These are phyloP conservation scores for Galemys pyrenaicus DNA, from an alignment of 2,113 vertebrate genomes.

Conservation along the genomic window DNA sequence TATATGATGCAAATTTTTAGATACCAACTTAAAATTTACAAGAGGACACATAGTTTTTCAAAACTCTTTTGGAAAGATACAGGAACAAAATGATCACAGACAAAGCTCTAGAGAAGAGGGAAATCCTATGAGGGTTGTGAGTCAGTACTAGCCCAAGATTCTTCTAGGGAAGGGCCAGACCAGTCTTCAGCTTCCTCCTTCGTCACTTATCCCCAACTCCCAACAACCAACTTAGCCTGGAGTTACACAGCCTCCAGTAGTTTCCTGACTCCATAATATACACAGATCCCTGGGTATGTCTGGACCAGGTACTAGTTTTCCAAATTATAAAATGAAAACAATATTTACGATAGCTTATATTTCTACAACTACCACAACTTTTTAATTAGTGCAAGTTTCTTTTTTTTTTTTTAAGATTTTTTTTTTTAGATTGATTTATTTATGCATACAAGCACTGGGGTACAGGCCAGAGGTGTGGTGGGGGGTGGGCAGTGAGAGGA, in stretches of 20 bases:
- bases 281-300: background rate
- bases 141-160: background rate
- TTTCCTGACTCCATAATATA: background rate
- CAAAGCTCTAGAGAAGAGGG: background rate
- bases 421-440: too few relatives aligned
- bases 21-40: background rate
- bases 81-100: background rate
- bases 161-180: background rate
- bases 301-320: background rate
- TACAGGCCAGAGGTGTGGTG: too few relatives aligned
- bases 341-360: background rate
- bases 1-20: background rate
- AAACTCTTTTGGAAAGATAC: conserved; percentile 16
- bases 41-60: background rate
- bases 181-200: background rate
- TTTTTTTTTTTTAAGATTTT: too few relatives aligned
- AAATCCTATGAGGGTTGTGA: background rate
- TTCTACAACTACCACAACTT: background rate
- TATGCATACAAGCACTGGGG: too few relatives aligned
- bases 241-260: background rate
- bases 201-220: background rate
- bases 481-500: background rate
- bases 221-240: background rate
- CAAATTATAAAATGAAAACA: background rate
- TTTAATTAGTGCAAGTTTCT: background rate